phyloP scores from a whole-genome alignment of 2,797 vertebrate species.

The Nannoperca australis region DNA sequence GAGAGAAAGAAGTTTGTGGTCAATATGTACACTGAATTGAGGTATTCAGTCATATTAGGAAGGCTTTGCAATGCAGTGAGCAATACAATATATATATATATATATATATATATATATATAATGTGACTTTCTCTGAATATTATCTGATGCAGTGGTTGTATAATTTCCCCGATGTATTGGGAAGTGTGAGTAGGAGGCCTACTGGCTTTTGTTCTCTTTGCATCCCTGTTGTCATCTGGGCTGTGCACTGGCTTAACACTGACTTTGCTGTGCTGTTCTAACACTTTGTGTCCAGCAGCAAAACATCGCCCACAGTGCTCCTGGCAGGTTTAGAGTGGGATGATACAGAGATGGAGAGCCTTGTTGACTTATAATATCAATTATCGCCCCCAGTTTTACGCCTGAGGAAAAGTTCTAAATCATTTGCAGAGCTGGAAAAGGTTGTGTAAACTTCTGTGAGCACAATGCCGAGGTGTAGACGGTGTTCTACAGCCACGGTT shows the following conservation, averaged over 20 bases:
- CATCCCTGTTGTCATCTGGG: constrained; percentile 39
- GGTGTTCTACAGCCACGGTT: constrained; percentile 5
- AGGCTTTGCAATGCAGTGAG: neutral
- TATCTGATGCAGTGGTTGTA: constrained; percentile 32
- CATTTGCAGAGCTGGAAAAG: constrained; percentile 37
- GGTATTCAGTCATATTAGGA: neutral
- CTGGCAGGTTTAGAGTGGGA: constrained; percentile 44
- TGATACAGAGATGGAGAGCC: constrained; percentile 48
- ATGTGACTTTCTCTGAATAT: constrained; percentile 32
- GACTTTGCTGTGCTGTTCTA: constrained; percentile 21
- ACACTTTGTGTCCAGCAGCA: constrained; percentile 41
- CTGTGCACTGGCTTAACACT: constrained; percentile 32
- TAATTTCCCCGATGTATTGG: constrained; percentile 54
- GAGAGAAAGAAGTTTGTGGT: constrained; percentile 34
- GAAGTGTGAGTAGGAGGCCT: constrained; percentile 45
- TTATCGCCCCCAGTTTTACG: constrained; percentile 38
- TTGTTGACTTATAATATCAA: constrained; percentile 66
- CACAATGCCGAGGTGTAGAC: constrained; percentile 4
- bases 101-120: no score
- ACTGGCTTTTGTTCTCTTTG: constrained; percentile 39
- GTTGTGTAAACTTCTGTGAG: neutral
- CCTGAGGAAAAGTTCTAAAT: constrained; percentile 44
- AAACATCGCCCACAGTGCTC: constrained; percentile 53
- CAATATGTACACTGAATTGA: constrained; percentile 20
- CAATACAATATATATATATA: neutral